phyloP scores from a whole-genome alignment of 2,113 vertebrate species.

The Callipepla californica region DNA sequence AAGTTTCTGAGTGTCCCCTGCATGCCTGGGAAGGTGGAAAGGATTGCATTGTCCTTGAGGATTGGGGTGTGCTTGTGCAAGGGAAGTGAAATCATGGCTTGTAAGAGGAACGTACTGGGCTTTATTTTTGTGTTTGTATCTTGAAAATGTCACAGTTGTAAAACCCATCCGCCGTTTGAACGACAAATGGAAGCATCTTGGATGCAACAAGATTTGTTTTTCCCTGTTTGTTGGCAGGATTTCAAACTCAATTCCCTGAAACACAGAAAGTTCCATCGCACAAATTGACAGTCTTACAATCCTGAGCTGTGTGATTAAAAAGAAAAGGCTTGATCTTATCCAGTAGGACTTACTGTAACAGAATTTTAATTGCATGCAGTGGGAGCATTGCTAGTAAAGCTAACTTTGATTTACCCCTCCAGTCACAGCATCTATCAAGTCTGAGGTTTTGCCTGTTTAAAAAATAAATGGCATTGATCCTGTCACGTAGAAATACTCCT shows the following conservation, averaged over 20 bases:
- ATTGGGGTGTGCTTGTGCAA: neutral
- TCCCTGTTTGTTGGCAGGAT: neutral
- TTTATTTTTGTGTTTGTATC: accelerated
- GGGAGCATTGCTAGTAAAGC: neutral
- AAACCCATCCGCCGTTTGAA: neutral
- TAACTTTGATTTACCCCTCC: neutral
- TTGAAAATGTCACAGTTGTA: neutral
- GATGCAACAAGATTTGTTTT: neutral
- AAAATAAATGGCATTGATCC: neutral
- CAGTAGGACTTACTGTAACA: neutral
- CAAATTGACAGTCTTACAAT: neutral
- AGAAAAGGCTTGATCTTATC: neutral
- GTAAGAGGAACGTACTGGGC: neutral
- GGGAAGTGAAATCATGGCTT: neutral
- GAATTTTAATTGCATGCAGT: neutral
- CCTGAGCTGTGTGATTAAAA: neutral
- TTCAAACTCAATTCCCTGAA: neutral
- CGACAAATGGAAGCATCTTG: neutral
- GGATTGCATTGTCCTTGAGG: neutral
- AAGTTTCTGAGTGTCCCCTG: accelerated
- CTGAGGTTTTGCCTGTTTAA: neutral
- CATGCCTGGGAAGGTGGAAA: accelerated
- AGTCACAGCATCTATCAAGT: too few relatives aligned
- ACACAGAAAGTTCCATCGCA: neutral
- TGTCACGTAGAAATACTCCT: accelerated